Evolutionary conservation across 1,140 invertebrate species (phyloP).

Genomic region (Prorops nasuta): DNA sequence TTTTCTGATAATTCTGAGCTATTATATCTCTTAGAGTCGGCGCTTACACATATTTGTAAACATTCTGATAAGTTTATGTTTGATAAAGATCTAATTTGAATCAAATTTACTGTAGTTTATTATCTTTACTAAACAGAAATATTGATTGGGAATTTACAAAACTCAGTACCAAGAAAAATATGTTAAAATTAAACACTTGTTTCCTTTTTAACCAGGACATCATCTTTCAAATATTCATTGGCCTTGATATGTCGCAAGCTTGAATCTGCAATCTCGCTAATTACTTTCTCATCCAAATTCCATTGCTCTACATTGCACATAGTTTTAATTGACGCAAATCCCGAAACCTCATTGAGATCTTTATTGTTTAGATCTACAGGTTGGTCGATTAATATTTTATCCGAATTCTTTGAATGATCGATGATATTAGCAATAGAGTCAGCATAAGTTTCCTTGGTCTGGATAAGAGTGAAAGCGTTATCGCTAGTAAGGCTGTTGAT

Average conservation of each 20-base stretch:
- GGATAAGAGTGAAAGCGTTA: conserved; percentile 17
- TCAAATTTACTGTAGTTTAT: neutral
- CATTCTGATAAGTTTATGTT: neutral
- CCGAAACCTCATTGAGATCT: too few species aligned
- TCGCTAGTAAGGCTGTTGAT: conserved; percentile 27
- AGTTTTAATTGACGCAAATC: conserved; percentile 31
- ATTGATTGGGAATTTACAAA: neutral
- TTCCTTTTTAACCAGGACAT: conserved; percentile 41
- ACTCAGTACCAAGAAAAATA: neutral
- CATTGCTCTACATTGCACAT: conserved; percentile 19
- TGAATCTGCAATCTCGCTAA: conserved; percentile 25
- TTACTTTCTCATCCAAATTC: conserved; percentile 25
- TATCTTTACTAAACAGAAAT: neutral
- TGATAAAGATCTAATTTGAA: neutral
- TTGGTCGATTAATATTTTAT: too few species aligned
- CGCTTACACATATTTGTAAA: neutral
- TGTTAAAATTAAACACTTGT: conserved; percentile 42
- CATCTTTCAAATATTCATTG: conserved; percentile 26
- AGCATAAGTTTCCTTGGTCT: too few species aligned
- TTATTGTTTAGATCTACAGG: too few species aligned
- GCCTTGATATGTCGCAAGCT: conserved; percentile 15
- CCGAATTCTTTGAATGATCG: too few species aligned
- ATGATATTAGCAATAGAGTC: too few species aligned
- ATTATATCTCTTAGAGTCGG: too few species aligned
- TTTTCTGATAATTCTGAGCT: too few species aligned